phyloP scores from a whole-genome alignment of 2,888 invertebrate species.

The Theodoxus fluviatilis region DNA sequence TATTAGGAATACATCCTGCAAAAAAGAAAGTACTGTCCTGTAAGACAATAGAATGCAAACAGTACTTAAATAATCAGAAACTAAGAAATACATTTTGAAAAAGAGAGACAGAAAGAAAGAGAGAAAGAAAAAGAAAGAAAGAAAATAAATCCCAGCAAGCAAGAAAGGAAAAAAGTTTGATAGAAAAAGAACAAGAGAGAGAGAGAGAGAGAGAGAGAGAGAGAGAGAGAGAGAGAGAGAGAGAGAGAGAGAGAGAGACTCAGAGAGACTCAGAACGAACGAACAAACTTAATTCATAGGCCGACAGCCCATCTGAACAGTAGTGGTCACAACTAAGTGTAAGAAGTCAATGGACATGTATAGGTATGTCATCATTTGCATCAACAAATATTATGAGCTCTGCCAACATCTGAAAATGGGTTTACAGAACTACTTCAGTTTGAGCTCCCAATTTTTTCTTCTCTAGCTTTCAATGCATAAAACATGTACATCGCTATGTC shows the following conservation, averaged over 20 bases:
- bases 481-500: no score
- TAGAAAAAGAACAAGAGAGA: not conserved
- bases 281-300: not conserved
- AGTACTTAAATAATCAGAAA: not conserved
- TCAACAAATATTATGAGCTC: no score
- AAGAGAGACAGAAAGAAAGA: conserved; percentile 67
- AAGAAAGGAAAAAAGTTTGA: not conserved
- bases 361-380: no score
- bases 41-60: not conserved
- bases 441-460: no score
- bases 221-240: not conserved
- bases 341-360: no score
- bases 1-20: conserved; percentile 91
- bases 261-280: not conserved
- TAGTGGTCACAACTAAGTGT: no score
- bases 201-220: not conserved
- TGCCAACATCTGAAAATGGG: no score
- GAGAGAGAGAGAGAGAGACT: not conserved
- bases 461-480: no score
- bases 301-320: not conserved
- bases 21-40: conserved; percentile 37
- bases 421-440: no score
- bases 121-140: not conserved
- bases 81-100: not conserved
- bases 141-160: not conserved